Conservation (phyloP, 2,888 invertebrate genomes). For the Griposia aprilina region DNA sequence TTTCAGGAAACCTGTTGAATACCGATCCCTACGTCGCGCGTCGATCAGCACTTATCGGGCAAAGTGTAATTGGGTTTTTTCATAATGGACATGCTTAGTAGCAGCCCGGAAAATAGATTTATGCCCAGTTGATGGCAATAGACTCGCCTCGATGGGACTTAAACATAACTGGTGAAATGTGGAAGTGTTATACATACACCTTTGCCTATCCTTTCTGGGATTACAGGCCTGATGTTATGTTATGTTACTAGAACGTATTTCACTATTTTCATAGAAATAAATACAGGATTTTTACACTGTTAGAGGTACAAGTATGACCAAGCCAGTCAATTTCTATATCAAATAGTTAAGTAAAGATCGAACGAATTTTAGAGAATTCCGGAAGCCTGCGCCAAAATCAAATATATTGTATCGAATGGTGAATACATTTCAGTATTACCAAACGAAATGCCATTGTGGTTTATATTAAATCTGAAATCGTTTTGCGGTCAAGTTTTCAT, state of each 20-base stretch:
- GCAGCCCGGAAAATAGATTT: neutral
- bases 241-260: too few species aligned
- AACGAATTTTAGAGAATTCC: neutral
- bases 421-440: neutral
- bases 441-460: neutral
- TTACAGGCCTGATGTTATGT: too few species aligned
- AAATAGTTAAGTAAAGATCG: neutral
- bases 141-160: neutral
- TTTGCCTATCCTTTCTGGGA: too few species aligned
- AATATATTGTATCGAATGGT: slow-evolving; percentile 2
- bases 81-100: too few species aligned
- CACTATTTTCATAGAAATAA: neutral
- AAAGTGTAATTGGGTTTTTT: neutral
- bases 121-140: neutral
- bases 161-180: neutral
- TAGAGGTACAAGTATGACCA: neutral
- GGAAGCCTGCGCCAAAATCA: neutral
- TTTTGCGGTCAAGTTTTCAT: slow-evolving; percentile 1
- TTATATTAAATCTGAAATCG: slow-evolving; percentile 5
- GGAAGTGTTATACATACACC: neutral
- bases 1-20: neutral
- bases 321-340: neutral
- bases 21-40: neutral
- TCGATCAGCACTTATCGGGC: neutral
- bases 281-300: neutral